phyloP scores from a whole-genome alignment of 2,797 vertebrate genomes.

The Sebastolobus alascanus region DNA sequence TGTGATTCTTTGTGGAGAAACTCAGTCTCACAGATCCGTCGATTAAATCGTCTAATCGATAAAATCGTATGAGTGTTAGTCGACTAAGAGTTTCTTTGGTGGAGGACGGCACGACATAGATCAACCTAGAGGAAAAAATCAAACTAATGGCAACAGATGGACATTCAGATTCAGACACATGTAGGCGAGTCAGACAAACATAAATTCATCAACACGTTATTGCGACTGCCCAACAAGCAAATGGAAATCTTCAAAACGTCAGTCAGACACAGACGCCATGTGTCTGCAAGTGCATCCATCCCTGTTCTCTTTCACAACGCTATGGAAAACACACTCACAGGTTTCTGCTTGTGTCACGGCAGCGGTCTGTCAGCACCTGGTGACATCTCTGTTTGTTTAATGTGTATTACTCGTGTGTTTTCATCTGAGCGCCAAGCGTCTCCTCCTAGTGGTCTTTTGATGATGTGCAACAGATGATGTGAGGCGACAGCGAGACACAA shows the following conservation, averaged over 20 bases:
- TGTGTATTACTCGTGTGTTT: conserved; percentile 12
- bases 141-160: background rate
- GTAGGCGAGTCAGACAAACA: conserved; percentile 3
- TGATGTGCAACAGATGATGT: conserved; percentile 34
- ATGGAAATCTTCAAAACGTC: conserved; percentile 26
- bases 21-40: background rate
- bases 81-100: no score
- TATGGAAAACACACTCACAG: background rate
- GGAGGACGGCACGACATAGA: background rate
- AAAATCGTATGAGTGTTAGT: no score
- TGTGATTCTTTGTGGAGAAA: background rate
- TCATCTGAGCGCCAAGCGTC: conserved; percentile 12
- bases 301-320: conserved; percentile 5
- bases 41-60: background rate
- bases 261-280: conserved; percentile 14
- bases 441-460: conserved; percentile 62
- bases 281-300: conserved; percentile 32
- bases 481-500: background rate
- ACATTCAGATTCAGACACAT: conserved; percentile 11
- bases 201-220: background rate
- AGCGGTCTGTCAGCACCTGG: conserved; percentile 34
- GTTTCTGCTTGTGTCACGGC: conserved; percentile 7
- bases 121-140: background rate
- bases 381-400: conserved; percentile 48
- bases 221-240: background rate